Base-by-base conservation (phyloP, 2,797 vertebrate species). In the Amniataba percoides region DNA sequence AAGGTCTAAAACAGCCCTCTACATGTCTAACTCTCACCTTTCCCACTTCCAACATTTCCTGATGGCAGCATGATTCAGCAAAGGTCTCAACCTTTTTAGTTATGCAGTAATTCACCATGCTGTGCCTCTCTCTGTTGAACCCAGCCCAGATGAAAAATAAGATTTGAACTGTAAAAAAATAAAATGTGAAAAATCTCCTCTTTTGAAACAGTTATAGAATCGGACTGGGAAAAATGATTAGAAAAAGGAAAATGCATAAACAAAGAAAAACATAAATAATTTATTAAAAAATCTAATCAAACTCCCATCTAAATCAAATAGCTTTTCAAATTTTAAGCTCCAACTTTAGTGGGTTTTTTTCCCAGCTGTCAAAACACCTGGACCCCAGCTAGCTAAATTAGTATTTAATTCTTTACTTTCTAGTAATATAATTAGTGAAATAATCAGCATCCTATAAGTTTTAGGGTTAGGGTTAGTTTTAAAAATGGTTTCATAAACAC, bases 1-100 rank as follows among this genome's bases (percentile, higher is more conserved):
- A 43, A 31, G 13, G n/a, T 70, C 3, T 71, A 15, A 56, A 72
- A 45, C 21, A 19, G 21, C 68, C n/a, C 34, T 27, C n/a, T 21
- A 43, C 45, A 31, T 13, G 6, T 7, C 8, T 36, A 36, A 36
- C 34, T 36, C 18, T 56, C 16, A 46, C 4, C 21, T 39, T 34
- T 46, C 16, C 6, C 2, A 31, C 10, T 48, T 67, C 23, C 48
- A 15, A 31, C 0, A 9, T 25, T 53, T 39, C 67, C 21, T 53
- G 36, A 71, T 52, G 48, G 48, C 21, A 53, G 9, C 27, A 39
- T 8, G n/a, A 60, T 40, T 55, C 18, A 51, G 39, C 7, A 77
- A 56, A 52, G 14, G 46, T 60, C 12, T 39, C 56, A 59, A 16
- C 19, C 27, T 25, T 55, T 14, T 52, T n/a, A 19, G 36, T 55